Evolutionary conservation across 2,797 vertebrate species (phyloP).

Genomic region (Gadopsis marmoratus): DNA sequence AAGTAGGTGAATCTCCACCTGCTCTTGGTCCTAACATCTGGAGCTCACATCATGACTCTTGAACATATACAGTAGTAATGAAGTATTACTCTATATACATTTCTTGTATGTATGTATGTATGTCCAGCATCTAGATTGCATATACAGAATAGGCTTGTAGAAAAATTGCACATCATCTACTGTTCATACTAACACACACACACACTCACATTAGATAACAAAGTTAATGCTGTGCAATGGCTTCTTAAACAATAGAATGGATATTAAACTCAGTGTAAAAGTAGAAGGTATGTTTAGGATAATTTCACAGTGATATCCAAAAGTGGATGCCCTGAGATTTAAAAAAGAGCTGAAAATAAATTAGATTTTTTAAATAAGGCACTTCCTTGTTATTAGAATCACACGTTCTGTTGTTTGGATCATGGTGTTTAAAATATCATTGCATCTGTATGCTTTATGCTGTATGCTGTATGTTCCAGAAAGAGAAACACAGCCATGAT

Average conservation of each 20-base stretch:
- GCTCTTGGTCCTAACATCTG: slow-evolving; percentile 71
- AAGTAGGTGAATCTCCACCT: slow-evolving; percentile 26
- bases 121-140: slow-evolving; percentile 26
- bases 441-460: neutral
- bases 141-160: neutral
- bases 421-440: neutral
- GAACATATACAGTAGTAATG: slow-evolving; percentile 3
- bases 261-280: slow-evolving; percentile 15
- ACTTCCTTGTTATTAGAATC: neutral
- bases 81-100: slow-evolving; percentile 1
- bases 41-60: slow-evolving; percentile 27
- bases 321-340: slow-evolving; percentile 62
- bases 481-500: neutral
- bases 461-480: neutral
- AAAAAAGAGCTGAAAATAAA: neutral
- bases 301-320: slow-evolving; percentile 50
- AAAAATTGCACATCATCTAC: slow-evolving; percentile 1
- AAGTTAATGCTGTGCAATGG: slow-evolving; percentile 4
- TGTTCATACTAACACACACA: slow-evolving; percentile 5
- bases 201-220: neutral
- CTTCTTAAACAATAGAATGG: slow-evolving; percentile 25
- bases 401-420: neutral
- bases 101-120: neutral
- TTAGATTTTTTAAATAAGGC: slow-evolving; percentile 13
- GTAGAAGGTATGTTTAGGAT: neutral